These are phyloP conservation scores for Natator depressus DNA, from an alignment of 2,113 vertebrate species.

Conservation along the genomic window DNA sequence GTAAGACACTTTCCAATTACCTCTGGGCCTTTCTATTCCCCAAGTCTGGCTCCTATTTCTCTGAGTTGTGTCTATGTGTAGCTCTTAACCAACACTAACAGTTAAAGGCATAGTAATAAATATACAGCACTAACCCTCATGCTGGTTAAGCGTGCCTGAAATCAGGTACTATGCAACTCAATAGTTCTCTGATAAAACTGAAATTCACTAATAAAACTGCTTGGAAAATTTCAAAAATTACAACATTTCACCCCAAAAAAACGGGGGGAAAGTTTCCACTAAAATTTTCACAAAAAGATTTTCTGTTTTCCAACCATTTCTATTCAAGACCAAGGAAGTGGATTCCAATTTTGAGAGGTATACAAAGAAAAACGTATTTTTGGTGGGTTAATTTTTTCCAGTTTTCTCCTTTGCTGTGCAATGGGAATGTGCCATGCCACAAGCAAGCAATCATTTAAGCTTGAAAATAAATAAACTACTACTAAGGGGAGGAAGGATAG, in stretches of 20 bases:
- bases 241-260: neutral
- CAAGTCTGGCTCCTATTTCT: slow-evolving; percentile 37
- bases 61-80: neutral
- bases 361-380: neutral
- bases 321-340: neutral
- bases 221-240: slow-evolving; percentile 15
- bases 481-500: neutral
- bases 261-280: neutral
- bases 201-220: slow-evolving; percentile 43
- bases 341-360: neutral
- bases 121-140: neutral
- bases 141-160: neutral
- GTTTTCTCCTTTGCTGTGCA: neutral
- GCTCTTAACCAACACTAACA: slow-evolving; percentile 47
- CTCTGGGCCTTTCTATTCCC: slow-evolving; percentile 60
- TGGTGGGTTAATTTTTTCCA: neutral
- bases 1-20: slow-evolving; percentile 64
- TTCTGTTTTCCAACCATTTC: neutral
- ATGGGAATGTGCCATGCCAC: neutral
- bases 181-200: slow-evolving; percentile 2
- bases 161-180: neutral
- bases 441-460: neutral
- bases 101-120: slow-evolving; percentile 29
- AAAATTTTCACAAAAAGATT: neutral
- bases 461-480: neutral